Evolutionary conservation across 2,888 invertebrate genomes (phyloP).

Genomic region (Exocentrus adspersus): DNA sequence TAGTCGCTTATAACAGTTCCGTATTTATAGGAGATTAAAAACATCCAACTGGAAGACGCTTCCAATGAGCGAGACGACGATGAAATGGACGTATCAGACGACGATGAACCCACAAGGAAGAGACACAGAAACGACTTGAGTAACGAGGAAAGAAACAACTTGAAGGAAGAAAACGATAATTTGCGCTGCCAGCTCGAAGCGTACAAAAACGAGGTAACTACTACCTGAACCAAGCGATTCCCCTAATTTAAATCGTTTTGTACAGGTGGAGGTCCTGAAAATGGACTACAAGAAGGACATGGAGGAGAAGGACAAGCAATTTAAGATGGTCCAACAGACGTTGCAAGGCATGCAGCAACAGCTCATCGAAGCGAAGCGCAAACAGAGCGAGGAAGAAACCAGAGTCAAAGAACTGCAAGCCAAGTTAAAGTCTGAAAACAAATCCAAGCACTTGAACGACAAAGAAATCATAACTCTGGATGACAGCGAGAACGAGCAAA

Average conservation of each 20-base stretch:
- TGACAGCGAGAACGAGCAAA: slow-evolving; percentile 60
- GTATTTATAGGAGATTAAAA: slow-evolving; percentile 73
- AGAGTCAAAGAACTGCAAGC: slow-evolving; percentile 66
- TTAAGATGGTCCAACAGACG: slow-evolving; percentile 76
- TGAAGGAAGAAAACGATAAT: slow-evolving; percentile 89
- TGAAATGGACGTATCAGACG: slow-evolving; percentile 89
- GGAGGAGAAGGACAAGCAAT: slow-evolving; percentile 86
- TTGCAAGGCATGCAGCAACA: slow-evolving; percentile 72
- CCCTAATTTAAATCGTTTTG: no score
- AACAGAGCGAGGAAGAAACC: slow-evolving; percentile 67
- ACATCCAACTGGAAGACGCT: slow-evolving; percentile 70
- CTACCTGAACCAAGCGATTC: no score
- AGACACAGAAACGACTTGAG: slow-evolving; percentile 52
- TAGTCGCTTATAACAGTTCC: not conserved
- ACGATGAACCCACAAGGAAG: slow-evolving; percentile 67
- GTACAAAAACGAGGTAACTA: slow-evolving; percentile 82
- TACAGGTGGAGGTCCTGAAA: slow-evolving; percentile 81
- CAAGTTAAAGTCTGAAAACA: slow-evolving; percentile 46
- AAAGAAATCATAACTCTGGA: slow-evolving; percentile 65
- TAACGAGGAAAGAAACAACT: slow-evolving; percentile 51
- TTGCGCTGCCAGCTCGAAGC: slow-evolving; percentile 92
- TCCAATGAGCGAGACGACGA: slow-evolving; percentile 76
- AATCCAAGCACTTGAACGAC: slow-evolving; percentile 47
- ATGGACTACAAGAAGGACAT: slow-evolving; percentile 81
- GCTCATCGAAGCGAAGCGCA: slow-evolving; percentile 68